Evolutionary conservation across 2,113 vertebrate genomes (phyloP).

Genomic region (Nannobrachium achirus): DNA sequence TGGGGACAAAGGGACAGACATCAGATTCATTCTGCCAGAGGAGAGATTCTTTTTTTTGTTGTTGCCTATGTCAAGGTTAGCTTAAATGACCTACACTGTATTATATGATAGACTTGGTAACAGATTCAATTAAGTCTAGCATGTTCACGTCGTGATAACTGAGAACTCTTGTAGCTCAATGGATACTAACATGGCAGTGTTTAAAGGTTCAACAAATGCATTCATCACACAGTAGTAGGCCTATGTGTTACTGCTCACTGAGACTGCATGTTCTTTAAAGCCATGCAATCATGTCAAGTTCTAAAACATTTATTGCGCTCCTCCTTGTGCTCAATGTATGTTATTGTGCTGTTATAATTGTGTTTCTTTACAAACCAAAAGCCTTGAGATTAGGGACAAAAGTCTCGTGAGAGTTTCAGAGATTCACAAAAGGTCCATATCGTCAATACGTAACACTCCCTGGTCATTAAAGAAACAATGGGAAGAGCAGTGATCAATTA

Average conservation of each 20-base stretch:
- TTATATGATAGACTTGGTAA: slow-evolving; percentile 47
- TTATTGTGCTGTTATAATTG: neutral
- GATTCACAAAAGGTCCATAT: slow-evolving; percentile 1
- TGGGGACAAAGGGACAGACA: slow-evolving; percentile 52
- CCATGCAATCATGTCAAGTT: slow-evolving; percentile 30
- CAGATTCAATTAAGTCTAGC: slow-evolving; percentile 57
- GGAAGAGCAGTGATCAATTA: slow-evolving; percentile 35
- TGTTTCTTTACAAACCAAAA: slow-evolving; percentile 34
- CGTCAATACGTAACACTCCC: slow-evolving; percentile 40
- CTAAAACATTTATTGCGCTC: slow-evolving; percentile 20
- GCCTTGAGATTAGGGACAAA: slow-evolving; percentile 29
- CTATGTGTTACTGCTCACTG: slow-evolving; percentile 9
- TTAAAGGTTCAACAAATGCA: slow-evolving; percentile 22
- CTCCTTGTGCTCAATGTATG: neutral
- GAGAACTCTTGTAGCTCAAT: neutral
- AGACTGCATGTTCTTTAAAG: slow-evolving; percentile 37
- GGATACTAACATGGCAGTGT: slow-evolving; percentile 16
- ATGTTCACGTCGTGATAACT: slow-evolving; percentile 2
- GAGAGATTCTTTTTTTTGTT: slow-evolving; percentile 7
- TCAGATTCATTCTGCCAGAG: slow-evolving; percentile 44
- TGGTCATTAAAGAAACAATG: slow-evolving; percentile 43
- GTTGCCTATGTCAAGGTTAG: slow-evolving; percentile 60
- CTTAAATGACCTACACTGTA: slow-evolving; percentile 47
- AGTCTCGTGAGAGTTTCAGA: slow-evolving; percentile 22
- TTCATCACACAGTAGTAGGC: neutral